Conservation (phyloP, 2,113 vertebrate species). For the Centrocercus urophasianus region DNA sequence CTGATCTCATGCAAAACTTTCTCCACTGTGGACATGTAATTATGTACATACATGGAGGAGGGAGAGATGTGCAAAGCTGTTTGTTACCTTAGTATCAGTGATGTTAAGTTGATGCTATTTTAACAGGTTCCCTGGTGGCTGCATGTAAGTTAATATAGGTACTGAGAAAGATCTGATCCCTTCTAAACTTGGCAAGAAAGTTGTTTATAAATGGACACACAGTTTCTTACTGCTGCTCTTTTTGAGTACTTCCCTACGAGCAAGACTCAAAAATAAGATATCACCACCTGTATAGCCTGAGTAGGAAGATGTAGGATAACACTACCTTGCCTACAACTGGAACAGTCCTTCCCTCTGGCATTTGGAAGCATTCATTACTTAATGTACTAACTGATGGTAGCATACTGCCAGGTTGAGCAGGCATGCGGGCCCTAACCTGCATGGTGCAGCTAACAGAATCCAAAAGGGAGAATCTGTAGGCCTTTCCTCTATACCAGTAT, state of each 20-base stretch:
- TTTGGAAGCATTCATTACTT: background rate
- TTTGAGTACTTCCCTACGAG: background rate
- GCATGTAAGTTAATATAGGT: fast-evolving
- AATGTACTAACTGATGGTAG: background rate
- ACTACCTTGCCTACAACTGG: background rate
- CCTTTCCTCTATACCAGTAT: background rate
- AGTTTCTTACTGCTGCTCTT: background rate
- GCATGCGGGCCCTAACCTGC: fast-evolving
- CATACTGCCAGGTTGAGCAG: background rate
- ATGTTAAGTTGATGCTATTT: background rate
- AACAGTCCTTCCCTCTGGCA: background rate
- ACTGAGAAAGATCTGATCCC: background rate
- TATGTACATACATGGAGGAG: background rate
- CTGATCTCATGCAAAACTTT: background rate
- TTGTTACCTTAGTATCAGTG: background rate
- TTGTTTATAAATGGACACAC: background rate
- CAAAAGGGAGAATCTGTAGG: background rate
- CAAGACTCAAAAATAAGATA: background rate
- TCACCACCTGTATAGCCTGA: background rate
- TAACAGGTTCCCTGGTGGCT: background rate
- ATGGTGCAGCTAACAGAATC: background rate
- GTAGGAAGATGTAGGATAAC: background rate
- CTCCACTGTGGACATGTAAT: background rate
- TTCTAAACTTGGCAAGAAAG: background rate
- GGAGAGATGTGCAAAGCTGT: background rate